Evolutionary conservation across 2,113 vertebrate species (phyloP).

Genomic region (Amphiprion percula): DNA sequence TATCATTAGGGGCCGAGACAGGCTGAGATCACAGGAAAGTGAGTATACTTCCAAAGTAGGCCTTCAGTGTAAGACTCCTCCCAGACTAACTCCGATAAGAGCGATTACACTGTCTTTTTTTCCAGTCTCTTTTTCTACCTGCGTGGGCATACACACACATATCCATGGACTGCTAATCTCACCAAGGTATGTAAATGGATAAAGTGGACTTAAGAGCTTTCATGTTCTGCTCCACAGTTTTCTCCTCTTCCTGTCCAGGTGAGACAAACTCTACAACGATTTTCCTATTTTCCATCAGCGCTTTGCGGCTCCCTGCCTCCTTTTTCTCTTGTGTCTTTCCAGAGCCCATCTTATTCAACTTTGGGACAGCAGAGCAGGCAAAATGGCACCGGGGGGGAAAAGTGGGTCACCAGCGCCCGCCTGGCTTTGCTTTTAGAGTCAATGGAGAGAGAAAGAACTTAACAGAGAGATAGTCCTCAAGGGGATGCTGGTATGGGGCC

Average conservation of each 20-base stretch:
- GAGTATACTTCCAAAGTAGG: conserved; percentile 52
- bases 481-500: conserved; percentile 59
- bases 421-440: conserved; percentile 69
- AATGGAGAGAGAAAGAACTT: conserved; percentile 45
- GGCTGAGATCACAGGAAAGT: conserved; percentile 12
- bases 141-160: conserved; percentile 33
- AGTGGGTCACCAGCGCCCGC: conserved; percentile 72
- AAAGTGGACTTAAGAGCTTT: conserved; percentile 74
- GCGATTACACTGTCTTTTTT: conserved; percentile 18
- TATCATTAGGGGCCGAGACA: not conserved
- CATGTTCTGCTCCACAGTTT: conserved; percentile 62
- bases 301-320: not conserved
- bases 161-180: conserved; percentile 65
- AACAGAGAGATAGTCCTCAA: conserved; percentile 51
- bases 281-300: conserved; percentile 22
- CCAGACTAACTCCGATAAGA: conserved; percentile 12
- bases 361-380: conserved; percentile 52
- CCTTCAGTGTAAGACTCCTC: conserved; percentile 18
- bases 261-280: conserved; percentile 50
- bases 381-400: conserved; percentile 70
- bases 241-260: conserved; percentile 62
- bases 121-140: conserved; percentile 41
- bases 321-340: conserved; percentile 24
- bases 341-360: conserved; percentile 61
- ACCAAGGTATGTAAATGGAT: conserved; percentile 71